These are phyloP conservation scores for Brachyhypopomus gauderio DNA, from an alignment of 2,113 vertebrate species.

Conservation along the genomic window DNA sequence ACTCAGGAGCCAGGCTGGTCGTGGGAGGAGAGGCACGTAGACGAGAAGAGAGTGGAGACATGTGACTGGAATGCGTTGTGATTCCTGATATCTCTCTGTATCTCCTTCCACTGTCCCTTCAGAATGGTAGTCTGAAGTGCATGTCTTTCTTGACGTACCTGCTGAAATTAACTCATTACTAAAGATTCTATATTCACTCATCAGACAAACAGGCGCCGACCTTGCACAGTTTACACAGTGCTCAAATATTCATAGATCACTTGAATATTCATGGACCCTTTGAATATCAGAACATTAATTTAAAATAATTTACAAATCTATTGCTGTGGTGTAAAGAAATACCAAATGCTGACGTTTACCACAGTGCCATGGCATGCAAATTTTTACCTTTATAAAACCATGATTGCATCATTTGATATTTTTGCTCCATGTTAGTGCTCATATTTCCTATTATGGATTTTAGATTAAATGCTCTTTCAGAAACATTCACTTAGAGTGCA, in stretches of 20 bases:
- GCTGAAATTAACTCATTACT: slow-evolving; percentile 31
- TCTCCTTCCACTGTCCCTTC: slow-evolving; percentile 21
- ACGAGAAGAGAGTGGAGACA: slow-evolving; percentile 12
- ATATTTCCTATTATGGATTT: neutral
- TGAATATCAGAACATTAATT: slow-evolving; percentile 8
- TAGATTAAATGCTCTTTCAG: neutral
- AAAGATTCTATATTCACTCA: slow-evolving; percentile 38
- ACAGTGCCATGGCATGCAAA: too few relatives aligned
- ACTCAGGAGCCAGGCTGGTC: slow-evolving; percentile 47
- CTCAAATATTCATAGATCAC: slow-evolving; percentile 44
- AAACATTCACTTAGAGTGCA: neutral
- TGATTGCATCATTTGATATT: neutral
- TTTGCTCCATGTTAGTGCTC: too few relatives aligned
- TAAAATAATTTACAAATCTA: neutral
- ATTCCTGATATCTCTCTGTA: slow-evolving; percentile 14
- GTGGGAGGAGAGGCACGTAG: slow-evolving; percentile 44
- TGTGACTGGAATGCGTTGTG: slow-evolving; percentile 48
- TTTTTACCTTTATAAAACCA: neutral
- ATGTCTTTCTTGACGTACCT: slow-evolving; percentile 13
- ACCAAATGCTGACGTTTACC: too few relatives aligned
- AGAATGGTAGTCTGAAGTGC: slow-evolving; percentile 25
- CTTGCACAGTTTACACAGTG: slow-evolving; percentile 42
- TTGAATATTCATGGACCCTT: slow-evolving; percentile 35
- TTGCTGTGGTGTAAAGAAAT: neutral
- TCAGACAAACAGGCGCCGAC: slow-evolving; percentile 24